Evolutionary conservation across 1,140 invertebrate species (phyloP).

Genomic region (Myzus persicae): DNA sequence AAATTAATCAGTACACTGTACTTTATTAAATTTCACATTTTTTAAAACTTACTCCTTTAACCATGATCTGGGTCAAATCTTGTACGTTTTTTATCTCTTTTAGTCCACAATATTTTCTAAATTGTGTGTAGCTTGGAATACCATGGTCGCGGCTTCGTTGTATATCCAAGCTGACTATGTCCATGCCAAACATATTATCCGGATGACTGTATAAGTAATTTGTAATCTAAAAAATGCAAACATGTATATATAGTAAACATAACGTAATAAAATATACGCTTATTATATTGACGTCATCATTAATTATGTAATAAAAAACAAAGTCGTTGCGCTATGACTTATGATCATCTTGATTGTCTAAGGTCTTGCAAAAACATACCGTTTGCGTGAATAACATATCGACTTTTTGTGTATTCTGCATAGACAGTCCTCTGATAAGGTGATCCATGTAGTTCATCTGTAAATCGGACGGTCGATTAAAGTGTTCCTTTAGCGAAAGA

Average conservation of each 20-base stretch:
- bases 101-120: slow-evolving; percentile 78
- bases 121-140: slow-evolving; percentile 82
- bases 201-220: slow-evolving; percentile 63
- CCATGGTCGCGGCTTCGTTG: slow-evolving; percentile 90
- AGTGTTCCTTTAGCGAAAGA: slow-evolving; percentile 68
- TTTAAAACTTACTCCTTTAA: slow-evolving; percentile 66
- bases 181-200: slow-evolving; percentile 67
- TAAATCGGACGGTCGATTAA: slow-evolving; percentile 70
- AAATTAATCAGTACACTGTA: background rate
- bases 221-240: slow-evolving; percentile 63
- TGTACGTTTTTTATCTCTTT: slow-evolving; percentile 68
- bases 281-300: background rate
- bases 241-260: background rate
- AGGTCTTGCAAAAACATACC: slow-evolving; percentile 49
- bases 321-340: background rate
- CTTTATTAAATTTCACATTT: background rate
- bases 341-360: background rate
- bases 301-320: background rate
- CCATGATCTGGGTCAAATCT: slow-evolving; percentile 69
- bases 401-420: slow-evolving; percentile 73
- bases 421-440: slow-evolving; percentile 74
- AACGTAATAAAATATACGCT: background rate
- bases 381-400: slow-evolving; percentile 66
- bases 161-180: slow-evolving; percentile 76
- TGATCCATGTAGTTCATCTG: slow-evolving; percentile 69